Conservation (phyloP, 1,140 invertebrate species). For the fruit fly (Drosophila melanogaster) region DNA sequence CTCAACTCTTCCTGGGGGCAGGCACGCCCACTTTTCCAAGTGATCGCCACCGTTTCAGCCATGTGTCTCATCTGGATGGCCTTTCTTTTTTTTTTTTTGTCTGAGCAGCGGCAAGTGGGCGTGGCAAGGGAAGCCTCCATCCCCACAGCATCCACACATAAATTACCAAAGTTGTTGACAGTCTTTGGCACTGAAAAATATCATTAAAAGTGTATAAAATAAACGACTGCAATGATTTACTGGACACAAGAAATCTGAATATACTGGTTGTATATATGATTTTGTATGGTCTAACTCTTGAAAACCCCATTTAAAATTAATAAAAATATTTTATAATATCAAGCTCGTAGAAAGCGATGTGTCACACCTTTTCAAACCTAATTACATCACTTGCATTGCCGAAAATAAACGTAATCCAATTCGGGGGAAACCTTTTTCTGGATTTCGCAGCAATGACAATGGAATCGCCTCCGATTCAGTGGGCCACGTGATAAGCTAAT, state of each 20-base stretch:
- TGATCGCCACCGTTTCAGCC: slow-evolving; percentile 54
- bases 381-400: slow-evolving; percentile 20
- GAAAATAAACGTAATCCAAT: slow-evolving; percentile 14
- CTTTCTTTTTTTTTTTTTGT: slow-evolving; percentile 7
- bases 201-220: slow-evolving; percentile 74
- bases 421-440: background rate
- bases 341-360: background rate
- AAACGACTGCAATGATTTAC: slow-evolving; percentile 71
- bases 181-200: slow-evolving; percentile 49
- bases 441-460: slow-evolving; percentile 23
- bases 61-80: slow-evolving; percentile 28
- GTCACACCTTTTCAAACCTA: slow-evolving; percentile 4
- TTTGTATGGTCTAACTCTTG: background rate
- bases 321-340: too few relatives aligned
- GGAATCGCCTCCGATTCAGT: slow-evolving; percentile 38
- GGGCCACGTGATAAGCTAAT: slow-evolving; percentile 70
- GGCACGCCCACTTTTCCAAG: slow-evolving; percentile 64
- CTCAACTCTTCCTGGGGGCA: slow-evolving; percentile 68
- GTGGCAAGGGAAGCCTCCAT: slow-evolving; percentile 34
- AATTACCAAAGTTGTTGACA: slow-evolving; percentile 73
- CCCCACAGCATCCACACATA: slow-evolving; percentile 48
- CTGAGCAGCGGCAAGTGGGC: slow-evolving; percentile 58
- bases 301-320: too few relatives aligned
- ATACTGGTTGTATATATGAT: slow-evolving; percentile 53
- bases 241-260: slow-evolving; percentile 40